Conservation (phyloP, 2,888 invertebrate genomes). For the Tetragonisca angustula region DNA sequence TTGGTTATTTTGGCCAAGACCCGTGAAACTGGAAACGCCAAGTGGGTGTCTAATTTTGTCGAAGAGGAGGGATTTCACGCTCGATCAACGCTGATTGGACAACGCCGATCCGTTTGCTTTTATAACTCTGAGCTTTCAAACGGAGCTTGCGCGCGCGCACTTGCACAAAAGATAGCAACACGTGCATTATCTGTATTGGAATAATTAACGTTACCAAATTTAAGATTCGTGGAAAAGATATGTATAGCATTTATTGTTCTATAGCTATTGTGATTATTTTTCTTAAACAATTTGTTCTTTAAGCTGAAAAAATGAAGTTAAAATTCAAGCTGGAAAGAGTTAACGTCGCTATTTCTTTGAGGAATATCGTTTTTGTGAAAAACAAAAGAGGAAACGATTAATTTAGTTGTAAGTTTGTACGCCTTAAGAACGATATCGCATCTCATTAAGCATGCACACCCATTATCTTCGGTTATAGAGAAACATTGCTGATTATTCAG, state of each 20-base stretch:
- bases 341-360: neutral
- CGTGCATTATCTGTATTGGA: neutral
- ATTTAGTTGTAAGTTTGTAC: slow-evolving; percentile 47
- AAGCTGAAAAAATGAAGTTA: too few relatives aligned
- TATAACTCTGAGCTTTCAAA: slow-evolving; percentile 45
- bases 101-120: slow-evolving; percentile 51
- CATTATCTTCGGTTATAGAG: slow-evolving; percentile 55
- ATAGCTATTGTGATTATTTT: neutral
- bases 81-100: slow-evolving; percentile 69
- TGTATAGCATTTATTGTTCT: too few relatives aligned
- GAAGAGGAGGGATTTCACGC: slow-evolving; percentile 70
- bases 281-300: neutral
- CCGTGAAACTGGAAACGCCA: slow-evolving; percentile 30
- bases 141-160: slow-evolving; percentile 2
- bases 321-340: neutral
- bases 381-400: slow-evolving; percentile 55
- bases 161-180: neutral
- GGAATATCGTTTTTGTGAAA: slow-evolving; percentile 35
- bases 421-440: slow-evolving; percentile 56
- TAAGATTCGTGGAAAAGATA: neutral
- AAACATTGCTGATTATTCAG: slow-evolving; percentile 55
- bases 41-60: slow-evolving; percentile 70
- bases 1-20: slow-evolving; percentile 50
- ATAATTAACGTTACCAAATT: neutral
- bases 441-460: slow-evolving; percentile 58